These are phyloP conservation scores for Eilema caniola DNA, from an alignment of 2,888 invertebrate genomes.

Conservation along the genomic window DNA sequence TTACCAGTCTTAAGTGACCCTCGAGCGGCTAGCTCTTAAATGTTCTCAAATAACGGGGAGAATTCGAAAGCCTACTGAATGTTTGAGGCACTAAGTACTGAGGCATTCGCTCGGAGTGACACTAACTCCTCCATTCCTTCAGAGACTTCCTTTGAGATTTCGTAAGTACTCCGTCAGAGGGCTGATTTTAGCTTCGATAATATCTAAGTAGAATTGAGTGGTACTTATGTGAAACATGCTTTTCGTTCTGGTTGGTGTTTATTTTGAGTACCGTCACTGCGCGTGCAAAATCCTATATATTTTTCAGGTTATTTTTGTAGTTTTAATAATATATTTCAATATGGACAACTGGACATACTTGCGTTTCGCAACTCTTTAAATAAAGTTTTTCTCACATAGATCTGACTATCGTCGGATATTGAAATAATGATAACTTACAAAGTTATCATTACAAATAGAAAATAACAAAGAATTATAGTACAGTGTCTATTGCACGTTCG, in stretches of 20 bases:
- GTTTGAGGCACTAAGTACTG: constrained; percentile 17
- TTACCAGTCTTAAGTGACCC: not conserved
- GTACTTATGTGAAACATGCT: not conserved
- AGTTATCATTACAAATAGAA: no score
- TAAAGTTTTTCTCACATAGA: no score
- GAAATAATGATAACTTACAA: no score
- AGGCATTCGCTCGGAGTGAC: constrained; percentile 11
- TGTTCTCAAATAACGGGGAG: constrained; percentile 12
- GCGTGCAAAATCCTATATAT: not conserved
- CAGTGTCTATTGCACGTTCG: no score
- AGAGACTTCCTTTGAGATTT: constrained; percentile 9
- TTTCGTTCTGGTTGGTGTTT: not conserved
- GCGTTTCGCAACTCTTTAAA: no score
- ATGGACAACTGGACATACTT: no score
- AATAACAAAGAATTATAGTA: no score
- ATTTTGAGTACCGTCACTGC: not conserved
- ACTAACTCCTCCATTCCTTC: constrained; percentile 10
- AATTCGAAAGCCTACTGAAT: constrained; percentile 24
- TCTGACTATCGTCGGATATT: no score
- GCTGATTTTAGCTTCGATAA: not conserved
- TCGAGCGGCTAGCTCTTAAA: not conserved
- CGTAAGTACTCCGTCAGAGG: constrained; percentile 10
- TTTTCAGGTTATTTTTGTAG: not conserved
- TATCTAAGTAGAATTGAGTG: not conserved
- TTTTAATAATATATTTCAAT: not conserved